Evolutionary conservation across 1,140 invertebrate species (phyloP).

Genomic region (Brachionus angularis): DNA sequence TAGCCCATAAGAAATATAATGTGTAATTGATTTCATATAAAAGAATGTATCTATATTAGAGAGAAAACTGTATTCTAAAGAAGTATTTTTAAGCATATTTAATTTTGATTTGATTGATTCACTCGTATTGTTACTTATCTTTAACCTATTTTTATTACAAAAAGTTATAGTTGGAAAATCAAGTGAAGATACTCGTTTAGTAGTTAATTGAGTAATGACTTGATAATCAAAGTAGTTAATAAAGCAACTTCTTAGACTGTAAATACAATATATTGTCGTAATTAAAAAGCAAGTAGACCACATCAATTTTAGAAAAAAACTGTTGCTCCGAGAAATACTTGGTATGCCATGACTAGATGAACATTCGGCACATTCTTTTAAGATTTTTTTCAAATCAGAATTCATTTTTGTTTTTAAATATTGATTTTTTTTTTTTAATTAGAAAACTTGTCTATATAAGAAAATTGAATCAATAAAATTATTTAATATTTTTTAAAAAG

Average conservation of each 20-base stretch:
- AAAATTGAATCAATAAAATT: too few relatives aligned
- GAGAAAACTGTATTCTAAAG: too few relatives aligned
- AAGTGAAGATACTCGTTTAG: slow-evolving; percentile 22
- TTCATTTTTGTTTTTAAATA: too few relatives aligned
- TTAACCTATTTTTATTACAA: slow-evolving; percentile 56
- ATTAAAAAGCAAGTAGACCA: background rate
- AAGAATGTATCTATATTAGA: too few relatives aligned
- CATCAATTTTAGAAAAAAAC: background rate
- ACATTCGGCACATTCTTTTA: background rate
- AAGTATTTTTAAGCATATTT: too few relatives aligned
- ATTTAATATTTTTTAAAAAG: too few relatives aligned
- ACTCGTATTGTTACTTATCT: background rate
- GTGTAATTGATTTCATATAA: background rate
- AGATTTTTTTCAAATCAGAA: too few relatives aligned
- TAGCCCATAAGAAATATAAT: background rate
- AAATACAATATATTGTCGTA: background rate
- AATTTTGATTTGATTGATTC: too few relatives aligned
- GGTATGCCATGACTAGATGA: slow-evolving; percentile 1
- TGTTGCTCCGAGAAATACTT: background rate
- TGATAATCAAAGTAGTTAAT: background rate
- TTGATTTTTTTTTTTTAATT: too few relatives aligned
- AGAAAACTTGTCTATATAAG: too few relatives aligned
- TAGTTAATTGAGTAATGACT: background rate
- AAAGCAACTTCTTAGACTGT: background rate
- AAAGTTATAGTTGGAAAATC: slow-evolving; percentile 56